Percentiles rank a stretch among this genome's conserved stretches.
Conservation (phyloP, 2,797 vertebrate species). For the Sphaeramia orbicularis region DNA sequence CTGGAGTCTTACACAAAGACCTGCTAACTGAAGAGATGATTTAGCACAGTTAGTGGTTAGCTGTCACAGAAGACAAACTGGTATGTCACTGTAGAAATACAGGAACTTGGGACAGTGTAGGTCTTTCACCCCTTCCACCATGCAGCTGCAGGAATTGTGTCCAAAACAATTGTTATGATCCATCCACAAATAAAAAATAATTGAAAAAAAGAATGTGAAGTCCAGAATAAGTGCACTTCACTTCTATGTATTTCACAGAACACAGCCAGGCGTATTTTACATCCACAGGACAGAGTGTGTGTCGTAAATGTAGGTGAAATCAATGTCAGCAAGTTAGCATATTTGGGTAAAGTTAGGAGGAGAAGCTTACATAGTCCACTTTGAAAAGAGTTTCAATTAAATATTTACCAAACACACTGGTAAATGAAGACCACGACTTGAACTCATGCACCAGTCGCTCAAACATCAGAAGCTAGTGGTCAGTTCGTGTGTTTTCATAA, state of each 20-base stretch:
- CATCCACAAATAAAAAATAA: slow-evolving; percentile 31
- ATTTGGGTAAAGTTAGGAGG: background rate
- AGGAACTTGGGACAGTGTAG: slow-evolving; percentile 9
- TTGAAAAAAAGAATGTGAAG: slow-evolving; percentile 21
- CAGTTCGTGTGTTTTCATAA: slow-evolving; percentile 38
- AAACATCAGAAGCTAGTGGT: slow-evolving; percentile 1
- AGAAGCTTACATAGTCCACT: background rate
- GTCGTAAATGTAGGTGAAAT: slow-evolving; percentile 3
- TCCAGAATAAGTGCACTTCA: slow-evolving; percentile 8
- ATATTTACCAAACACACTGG: background rate
- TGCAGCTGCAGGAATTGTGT: slow-evolving; percentile 30
- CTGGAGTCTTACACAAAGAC: slow-evolving; percentile 25
- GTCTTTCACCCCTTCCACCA: slow-evolving; percentile 17
- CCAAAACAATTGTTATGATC: slow-evolving; percentile 49
- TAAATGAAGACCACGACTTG: background rate
- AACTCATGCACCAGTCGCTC: slow-evolving; percentile 2
- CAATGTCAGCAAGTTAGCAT: slow-evolving; percentile 50
- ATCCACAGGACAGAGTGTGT: background rate
- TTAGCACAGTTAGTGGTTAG: slow-evolving; percentile 50
- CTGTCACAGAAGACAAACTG: slow-evolving; percentile 45
- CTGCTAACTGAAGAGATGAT: slow-evolving; percentile 32
- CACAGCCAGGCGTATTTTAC: background rate
- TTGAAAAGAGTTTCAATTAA: background rate
- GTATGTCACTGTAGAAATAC: slow-evolving; percentile 35
- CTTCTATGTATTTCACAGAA: background rate